phyloP scores from a whole-genome alignment of 2,797 vertebrate genomes.

The Ambastaia sidthimunki region DNA sequence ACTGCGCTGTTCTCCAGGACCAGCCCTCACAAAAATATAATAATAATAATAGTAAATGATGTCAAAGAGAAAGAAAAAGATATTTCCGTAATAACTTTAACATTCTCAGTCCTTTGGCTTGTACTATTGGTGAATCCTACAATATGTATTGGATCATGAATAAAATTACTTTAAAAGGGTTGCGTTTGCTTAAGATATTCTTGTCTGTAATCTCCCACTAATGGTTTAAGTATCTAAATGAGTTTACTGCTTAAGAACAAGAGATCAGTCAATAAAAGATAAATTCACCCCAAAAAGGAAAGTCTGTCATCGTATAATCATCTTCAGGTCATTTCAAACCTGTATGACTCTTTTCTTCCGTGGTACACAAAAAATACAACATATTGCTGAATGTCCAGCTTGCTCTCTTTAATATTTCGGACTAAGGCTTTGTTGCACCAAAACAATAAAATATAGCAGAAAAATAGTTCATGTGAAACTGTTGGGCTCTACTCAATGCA shows the following conservation, averaged over 20 bases:
- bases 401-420: not conserved
- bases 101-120: constrained; percentile 52
- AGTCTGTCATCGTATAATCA: constrained; percentile 1
- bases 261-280: no score
- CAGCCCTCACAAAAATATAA: constrained; percentile 45
- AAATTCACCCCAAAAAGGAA: constrained; percentile 15
- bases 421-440: not conserved
- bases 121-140: constrained; percentile 57
- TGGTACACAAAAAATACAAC: not conserved
- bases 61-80: constrained; percentile 18
- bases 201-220: constrained; percentile 37
- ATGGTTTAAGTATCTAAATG: constrained; percentile 23
- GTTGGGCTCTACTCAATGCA: no score
- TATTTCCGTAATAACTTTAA: constrained; percentile 48
- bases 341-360: not conserved
- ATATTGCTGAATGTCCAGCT: not conserved
- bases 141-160: constrained; percentile 57
- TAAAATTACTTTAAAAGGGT: constrained; percentile 48
- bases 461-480: not conserved
- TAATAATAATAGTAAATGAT: constrained; percentile 35
- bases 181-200: constrained; percentile 52
- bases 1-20: constrained; percentile 31
- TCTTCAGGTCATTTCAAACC: not conserved
- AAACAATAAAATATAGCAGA: not conserved
- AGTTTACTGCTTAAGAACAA: not conserved